Evolutionary conservation across 2,797 vertebrate species (phyloP).

Genomic region (Crypturellus tataupa): DNA sequence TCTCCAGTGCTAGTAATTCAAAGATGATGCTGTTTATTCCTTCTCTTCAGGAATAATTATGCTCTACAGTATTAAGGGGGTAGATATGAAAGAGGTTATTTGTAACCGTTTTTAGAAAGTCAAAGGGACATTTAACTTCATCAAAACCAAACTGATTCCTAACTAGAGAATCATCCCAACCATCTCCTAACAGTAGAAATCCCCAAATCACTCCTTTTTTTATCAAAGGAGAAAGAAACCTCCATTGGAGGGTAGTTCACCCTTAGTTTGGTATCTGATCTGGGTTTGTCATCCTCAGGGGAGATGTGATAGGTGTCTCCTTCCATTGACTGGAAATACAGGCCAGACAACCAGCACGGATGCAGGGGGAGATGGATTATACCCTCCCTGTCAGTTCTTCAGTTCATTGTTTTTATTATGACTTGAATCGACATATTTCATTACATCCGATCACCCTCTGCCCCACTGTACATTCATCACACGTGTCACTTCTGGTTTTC

Average conservation of each 20-base stretch:
- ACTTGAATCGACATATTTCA: constrained; percentile 62
- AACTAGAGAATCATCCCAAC: background rate
- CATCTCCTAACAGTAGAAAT: background rate
- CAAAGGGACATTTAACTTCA: accelerated
- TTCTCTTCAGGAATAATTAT: background rate
- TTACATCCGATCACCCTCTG: background rate
- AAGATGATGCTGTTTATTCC: background rate
- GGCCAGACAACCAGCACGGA: background rate
- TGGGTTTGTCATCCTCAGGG: background rate
- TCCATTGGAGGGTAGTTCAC: background rate
- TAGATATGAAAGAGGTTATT: background rate
- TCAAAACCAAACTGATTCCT: background rate
- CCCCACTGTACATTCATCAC: background rate
- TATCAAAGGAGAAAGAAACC: background rate
- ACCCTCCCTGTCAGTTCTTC: constrained; percentile 28
- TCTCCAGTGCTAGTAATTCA: background rate
- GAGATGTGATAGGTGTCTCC: background rate
- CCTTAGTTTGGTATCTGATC: background rate
- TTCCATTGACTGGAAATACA: background rate
- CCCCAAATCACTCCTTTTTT: background rate
- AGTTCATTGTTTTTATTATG: constrained; percentile 16
- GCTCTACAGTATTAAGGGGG: background rate
- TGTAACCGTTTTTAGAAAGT: background rate
- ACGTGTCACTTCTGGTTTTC: constrained; percentile 48
- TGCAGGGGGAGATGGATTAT: background rate